phyloP scores from a whole-genome alignment of 2,888 invertebrate species.

The Cosmopolites sordidus region DNA sequence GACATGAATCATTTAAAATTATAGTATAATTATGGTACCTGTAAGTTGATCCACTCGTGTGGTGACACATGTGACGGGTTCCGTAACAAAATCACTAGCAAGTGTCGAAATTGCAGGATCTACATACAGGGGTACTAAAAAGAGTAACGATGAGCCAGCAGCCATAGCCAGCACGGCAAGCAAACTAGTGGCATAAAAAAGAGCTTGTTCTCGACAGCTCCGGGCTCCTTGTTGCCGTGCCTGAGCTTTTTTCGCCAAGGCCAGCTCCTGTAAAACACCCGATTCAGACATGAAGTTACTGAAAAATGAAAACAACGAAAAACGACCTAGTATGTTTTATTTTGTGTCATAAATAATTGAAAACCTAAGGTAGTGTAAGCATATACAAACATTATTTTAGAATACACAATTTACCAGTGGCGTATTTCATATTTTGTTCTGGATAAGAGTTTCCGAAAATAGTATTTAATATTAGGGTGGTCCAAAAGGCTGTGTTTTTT shows the following conservation, averaged over 20 bases:
- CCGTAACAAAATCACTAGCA: slow-evolving; percentile 70
- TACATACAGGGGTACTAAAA: slow-evolving; percentile 70
- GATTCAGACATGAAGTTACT: neutral
- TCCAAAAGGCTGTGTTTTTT: too few relatives aligned
- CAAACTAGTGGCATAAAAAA: slow-evolving; percentile 67
- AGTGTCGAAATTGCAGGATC: slow-evolving; percentile 64
- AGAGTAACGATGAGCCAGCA: slow-evolving; percentile 67
- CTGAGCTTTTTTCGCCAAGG: slow-evolving; percentile 47
- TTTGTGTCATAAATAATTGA: neutral
- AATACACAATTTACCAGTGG: too few relatives aligned
- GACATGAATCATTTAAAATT: too few relatives aligned
- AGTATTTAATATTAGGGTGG: too few relatives aligned
- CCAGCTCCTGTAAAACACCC: slow-evolving; percentile 48
- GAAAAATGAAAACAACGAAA: slow-evolving; percentile 1
- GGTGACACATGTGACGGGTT: slow-evolving; percentile 70
- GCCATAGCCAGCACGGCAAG: slow-evolving; percentile 67
- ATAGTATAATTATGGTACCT: slow-evolving; percentile 40
- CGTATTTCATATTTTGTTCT: too few relatives aligned
- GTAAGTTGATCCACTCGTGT: slow-evolving; percentile 65
- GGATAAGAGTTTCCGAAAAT: too few relatives aligned
- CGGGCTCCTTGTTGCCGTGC: slow-evolving; percentile 50
- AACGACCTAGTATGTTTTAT: neutral
- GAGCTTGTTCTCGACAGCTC: slow-evolving; percentile 63
- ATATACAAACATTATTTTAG: too few relatives aligned
- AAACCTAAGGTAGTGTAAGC: neutral